Evolutionary conservation across 35 echinoderm and acorn worm genomes (phyloP).

Genomic region (Hemicentrotus pulcherrimus): DNA sequence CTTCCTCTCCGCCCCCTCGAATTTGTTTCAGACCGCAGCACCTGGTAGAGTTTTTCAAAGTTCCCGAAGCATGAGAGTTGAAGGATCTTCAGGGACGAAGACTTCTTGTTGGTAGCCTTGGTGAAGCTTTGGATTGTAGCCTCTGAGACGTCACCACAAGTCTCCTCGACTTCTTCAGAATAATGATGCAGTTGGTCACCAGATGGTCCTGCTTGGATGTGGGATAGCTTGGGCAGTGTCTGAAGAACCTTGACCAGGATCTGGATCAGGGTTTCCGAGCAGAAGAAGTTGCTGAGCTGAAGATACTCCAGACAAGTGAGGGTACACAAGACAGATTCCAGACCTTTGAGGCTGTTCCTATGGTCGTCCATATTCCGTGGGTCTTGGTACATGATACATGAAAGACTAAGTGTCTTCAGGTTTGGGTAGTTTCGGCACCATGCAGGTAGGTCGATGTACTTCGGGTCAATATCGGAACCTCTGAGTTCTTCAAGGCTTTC

Average conservation of each 20-base stretch:
- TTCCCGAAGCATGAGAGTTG: constrained; percentile 22
- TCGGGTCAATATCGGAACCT: constrained; percentile 13
- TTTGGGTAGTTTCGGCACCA: constrained; percentile 39
- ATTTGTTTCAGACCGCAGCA: not conserved
- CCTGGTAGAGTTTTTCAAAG: constrained; percentile 24
- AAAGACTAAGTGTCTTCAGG: not conserved
- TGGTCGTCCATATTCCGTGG: not conserved
- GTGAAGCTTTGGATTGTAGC: constrained; percentile 18
- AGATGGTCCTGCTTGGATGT: not conserved
- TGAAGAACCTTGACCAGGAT: constrained; percentile 17
- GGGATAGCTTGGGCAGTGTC: not conserved
- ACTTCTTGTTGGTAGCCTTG: constrained; percentile 24
- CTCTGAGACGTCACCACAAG: constrained; percentile 4
- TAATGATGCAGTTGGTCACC: constrained; percentile 7
- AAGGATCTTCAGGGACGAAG: constrained; percentile 8
- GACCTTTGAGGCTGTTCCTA: not conserved
- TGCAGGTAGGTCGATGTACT: constrained; percentile 35
- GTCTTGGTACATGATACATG: constrained; percentile 17
- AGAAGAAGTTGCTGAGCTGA: constrained; percentile 29
- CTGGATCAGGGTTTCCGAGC: not conserved
- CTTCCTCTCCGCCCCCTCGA: not conserved
- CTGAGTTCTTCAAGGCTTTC: constrained; percentile 5
- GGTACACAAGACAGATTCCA: not conserved
- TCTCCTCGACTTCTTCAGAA: constrained; percentile 33
- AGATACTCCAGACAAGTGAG: not conserved